phyloP scores from a whole-genome alignment of 2,888 invertebrate genomes.

The Lamproptera curius region DNA sequence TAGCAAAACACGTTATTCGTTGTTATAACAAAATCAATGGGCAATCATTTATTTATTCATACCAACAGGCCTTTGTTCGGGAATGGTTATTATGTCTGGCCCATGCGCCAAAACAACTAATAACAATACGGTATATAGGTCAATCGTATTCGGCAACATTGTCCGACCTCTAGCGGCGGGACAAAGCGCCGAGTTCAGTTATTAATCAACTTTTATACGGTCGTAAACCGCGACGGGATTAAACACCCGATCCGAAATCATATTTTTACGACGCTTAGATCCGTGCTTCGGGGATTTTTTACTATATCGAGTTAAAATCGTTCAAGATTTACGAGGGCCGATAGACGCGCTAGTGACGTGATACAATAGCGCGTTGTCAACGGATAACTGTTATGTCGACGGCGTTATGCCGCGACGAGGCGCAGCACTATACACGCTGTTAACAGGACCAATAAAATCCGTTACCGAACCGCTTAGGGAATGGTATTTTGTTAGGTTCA shows the following conservation, averaged over 20 bases:
- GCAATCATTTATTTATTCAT: no score
- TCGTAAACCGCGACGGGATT: constrained; percentile 72
- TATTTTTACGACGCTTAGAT: constrained; percentile 76
- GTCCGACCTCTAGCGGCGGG: constrained; percentile 50
- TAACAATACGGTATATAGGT: constrained; percentile 56
- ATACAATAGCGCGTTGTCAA: constrained; percentile 41
- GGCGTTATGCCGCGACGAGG: constrained; percentile 26
- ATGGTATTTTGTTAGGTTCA: no score
- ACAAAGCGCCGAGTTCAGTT: constrained; percentile 42
- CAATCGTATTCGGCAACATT: constrained; percentile 53
- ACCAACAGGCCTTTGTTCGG: no score
- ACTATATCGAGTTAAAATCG: constrained; percentile 52
- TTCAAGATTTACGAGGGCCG: constrained; percentile 65
- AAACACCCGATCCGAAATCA: constrained; percentile 62
- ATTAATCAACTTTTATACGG: constrained; percentile 73
- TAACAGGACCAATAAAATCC: no score
- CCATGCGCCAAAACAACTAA: constrained; percentile 59
- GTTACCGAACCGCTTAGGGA: no score
- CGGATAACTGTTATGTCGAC: constrained; percentile 27
- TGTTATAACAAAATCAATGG: no score
- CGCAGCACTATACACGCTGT: background rate
- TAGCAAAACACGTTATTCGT: no score
- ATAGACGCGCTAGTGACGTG: constrained; percentile 63
- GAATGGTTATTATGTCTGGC: constrained; percentile 59
- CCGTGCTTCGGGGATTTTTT: constrained; percentile 56